Evolutionary conservation across 2,888 invertebrate species (phyloP).

Genomic region (Temnothorax unifasciatus): DNA sequence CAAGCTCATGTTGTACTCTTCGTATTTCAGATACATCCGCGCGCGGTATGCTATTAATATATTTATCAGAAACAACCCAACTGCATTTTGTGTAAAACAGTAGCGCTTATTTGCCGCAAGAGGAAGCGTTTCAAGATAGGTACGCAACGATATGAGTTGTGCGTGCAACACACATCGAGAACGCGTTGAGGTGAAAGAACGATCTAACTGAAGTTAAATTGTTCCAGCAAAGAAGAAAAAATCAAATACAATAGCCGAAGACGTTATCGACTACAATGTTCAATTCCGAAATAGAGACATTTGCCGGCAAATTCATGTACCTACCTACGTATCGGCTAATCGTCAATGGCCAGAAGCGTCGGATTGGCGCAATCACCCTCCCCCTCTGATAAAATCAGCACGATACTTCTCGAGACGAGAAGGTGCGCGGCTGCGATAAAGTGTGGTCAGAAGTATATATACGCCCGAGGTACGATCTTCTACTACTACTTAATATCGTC

Average conservation of each 20-base stretch:
- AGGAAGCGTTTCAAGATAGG: not conserved
- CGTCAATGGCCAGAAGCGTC: slow-evolving; percentile 62
- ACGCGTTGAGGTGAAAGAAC: not conserved
- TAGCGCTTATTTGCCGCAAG: not conserved
- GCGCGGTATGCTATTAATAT: slow-evolving; percentile 8
- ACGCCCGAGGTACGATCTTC: slow-evolving; percentile 58
- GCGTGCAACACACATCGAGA: not conserved
- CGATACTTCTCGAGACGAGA: slow-evolving; percentile 64
- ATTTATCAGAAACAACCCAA: slow-evolving; percentile 15
- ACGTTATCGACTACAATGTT: not conserved
- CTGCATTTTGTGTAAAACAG: not conserved
- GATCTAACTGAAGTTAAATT: not conserved
- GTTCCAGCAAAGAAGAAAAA: not conserved
- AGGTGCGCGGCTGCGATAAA: slow-evolving; percentile 22
- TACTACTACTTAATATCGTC: slow-evolving; percentile 63
- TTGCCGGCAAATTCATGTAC: slow-evolving; percentile 13
- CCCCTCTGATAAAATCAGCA: slow-evolving; percentile 47
- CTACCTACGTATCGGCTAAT: slow-evolving; percentile 59
- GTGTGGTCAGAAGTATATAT: slow-evolving; percentile 51
- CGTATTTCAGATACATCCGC: slow-evolving; percentile 3
- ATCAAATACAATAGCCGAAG: not conserved
- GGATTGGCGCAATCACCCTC: slow-evolving; percentile 53
- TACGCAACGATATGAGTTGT: not conserved
- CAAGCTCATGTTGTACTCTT: slow-evolving; percentile 46
- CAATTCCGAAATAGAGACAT: slow-evolving; percentile 35